These are phyloP conservation scores for Luperina nickerlii DNA, from an alignment of 2,888 invertebrate genomes.

Conservation along the genomic window DNA sequence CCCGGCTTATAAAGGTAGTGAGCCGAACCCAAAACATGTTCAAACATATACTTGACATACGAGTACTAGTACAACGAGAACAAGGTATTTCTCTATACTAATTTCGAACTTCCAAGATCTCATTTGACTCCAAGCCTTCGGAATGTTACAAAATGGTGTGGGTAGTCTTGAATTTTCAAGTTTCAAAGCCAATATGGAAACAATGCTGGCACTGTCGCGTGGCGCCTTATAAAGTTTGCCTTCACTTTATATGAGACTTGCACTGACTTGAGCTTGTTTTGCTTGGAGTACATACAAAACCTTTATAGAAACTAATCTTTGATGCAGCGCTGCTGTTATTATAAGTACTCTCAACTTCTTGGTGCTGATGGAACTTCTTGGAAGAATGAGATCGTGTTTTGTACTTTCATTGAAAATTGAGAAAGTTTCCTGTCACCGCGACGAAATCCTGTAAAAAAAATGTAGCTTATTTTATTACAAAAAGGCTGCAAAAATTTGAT, in stretches of 20 bases:
- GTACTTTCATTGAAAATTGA: not conserved
- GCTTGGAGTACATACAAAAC: slow-evolving; percentile 69
- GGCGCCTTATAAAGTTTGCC: slow-evolving; percentile 79
- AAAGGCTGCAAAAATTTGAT: not conserved
- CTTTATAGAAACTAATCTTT: slow-evolving; percentile 73
- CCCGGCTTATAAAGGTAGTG: slow-evolving; percentile 60
- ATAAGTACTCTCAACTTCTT: slow-evolving; percentile 20
- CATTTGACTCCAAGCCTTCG: slow-evolving; percentile 66
- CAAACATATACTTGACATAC: slow-evolving; percentile 56
- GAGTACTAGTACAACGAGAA: slow-evolving; percentile 54
- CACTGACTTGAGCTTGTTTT: slow-evolving; percentile 72
- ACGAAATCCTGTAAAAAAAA: not conserved
- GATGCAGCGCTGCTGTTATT: slow-evolving; percentile 62
- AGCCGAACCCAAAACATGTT: slow-evolving; percentile 55
- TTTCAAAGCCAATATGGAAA: slow-evolving; percentile 83
- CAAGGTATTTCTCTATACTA: slow-evolving; percentile 62
- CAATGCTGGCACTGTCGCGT: slow-evolving; percentile 80
- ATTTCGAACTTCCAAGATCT: slow-evolving; percentile 71
- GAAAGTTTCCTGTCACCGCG: not conserved
- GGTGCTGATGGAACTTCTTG: slow-evolving; percentile 6
- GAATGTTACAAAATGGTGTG: slow-evolving; percentile 72
- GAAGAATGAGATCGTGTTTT: slow-evolving; percentile 3
- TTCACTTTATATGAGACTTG: slow-evolving; percentile 73
- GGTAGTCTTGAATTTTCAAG: slow-evolving; percentile 80
- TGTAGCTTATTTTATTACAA: not conserved